Conservation (phyloP, 2,888 invertebrate genomes). For the Spodoptera littoralis region DNA sequence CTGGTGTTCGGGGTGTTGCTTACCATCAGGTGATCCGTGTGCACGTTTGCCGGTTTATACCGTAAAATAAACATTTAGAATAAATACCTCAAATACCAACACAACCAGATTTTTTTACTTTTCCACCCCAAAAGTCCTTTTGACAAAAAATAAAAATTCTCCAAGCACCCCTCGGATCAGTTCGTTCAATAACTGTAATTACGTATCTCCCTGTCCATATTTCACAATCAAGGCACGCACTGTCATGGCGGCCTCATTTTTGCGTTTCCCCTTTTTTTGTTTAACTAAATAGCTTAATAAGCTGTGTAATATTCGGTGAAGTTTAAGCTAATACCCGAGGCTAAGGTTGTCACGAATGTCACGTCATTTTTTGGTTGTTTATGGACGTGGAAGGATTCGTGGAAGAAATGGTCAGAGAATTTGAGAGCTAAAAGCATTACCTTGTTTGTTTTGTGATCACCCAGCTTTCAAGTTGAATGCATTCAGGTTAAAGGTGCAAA, state of each 20-base stretch:
- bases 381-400: background rate
- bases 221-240: constrained; percentile 48
- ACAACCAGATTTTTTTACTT: background rate
- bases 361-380: constrained; percentile 40
- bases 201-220: constrained; percentile 34
- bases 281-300: constrained; percentile 60
- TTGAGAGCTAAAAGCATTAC: background rate
- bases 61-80: background rate
- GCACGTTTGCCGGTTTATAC: too few species aligned
- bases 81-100: background rate
- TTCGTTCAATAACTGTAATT: constrained; percentile 46
- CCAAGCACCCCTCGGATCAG: constrained; percentile 17
- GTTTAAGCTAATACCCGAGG: constrained; percentile 33
- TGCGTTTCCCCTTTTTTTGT: constrained; percentile 47
- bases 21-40: too few species aligned
- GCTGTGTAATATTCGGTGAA: constrained; percentile 20
- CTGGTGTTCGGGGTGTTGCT: too few species aligned
- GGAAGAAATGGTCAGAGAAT: background rate
- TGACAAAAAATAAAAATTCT: constrained; percentile 22
- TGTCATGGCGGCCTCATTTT: constrained; percentile 49
- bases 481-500: too few species aligned
- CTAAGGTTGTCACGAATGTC: constrained; percentile 51
- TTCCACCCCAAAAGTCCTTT: background rate
- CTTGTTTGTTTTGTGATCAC: background rate
- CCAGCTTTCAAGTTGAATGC: too few species aligned